Evolutionary conservation across 2,113 vertebrate genomes (phyloP), one percentile per base, ranked within the genome.

Genomic region (Calidris pygmaea): DNA sequence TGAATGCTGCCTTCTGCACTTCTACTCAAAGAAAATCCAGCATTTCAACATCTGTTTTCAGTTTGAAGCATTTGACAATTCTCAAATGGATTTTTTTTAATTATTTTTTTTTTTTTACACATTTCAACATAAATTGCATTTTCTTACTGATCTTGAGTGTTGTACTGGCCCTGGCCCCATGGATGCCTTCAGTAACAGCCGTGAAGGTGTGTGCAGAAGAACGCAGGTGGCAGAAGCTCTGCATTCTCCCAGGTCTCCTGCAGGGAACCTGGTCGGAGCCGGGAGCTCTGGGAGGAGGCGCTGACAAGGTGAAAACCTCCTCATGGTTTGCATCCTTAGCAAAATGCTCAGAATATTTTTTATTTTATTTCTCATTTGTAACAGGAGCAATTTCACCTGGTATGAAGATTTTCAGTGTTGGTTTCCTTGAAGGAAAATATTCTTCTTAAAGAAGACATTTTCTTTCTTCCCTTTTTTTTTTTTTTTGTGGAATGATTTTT

Each of bases 181-280:
- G 22, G 75, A 2, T 9, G 11, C 2, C 67, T 24, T 16, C 45
- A 5, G 47, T 3, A 16, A 0, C 4, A 9, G 47, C 56, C 8
- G 26, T 23, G 1, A 3, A 8, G 63, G 27, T 10, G 22, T 2
- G 3, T 1, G 21, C 12, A 12, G 72, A 7, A 22, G 50, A 13
- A 12, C 0, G 14, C 6, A 0, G 8, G 4, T 1, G 23, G 16
- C 22, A n/a, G 30, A 39, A 29, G 1, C 6, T 0, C 5, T 2
- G 27, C 1, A 4, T 37, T 18, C 56, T 15, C 4, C 6, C 19
- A 8, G 39, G 14, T 23, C 59, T 62, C 68, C 63, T 37, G 22
- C 27, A 4, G 55, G 56, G 63, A 82, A 7, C 35, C 9, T 1
- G 4, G 15, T 17, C 4, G 4, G 63, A 47, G n/a, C 39, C 4